A percentile compares a stretch with the other conserved stretches of the same genome.
phyloP scores from a whole-genome alignment of 2,797 vertebrate genomes.

The Melanotaenia pygmaea region DNA sequence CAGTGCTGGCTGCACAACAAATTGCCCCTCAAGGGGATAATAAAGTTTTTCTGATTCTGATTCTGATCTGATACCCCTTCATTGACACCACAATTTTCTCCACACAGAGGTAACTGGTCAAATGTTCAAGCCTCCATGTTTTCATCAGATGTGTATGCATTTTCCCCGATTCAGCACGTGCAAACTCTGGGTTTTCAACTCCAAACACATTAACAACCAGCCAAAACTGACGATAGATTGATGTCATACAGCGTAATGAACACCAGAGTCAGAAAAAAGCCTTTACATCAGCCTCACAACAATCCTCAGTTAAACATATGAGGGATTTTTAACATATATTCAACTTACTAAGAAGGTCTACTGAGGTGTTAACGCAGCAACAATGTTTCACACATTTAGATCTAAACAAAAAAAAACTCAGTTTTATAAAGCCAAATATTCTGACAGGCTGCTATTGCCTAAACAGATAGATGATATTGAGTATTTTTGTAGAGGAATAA shows the following conservation, averaged over 20 bases:
- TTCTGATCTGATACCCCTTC: too few relatives aligned
- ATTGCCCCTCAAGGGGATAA: too few relatives aligned
- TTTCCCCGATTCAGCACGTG: background rate
- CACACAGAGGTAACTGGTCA: background rate
- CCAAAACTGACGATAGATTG: background rate
- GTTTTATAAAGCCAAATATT: background rate
- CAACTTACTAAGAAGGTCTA: background rate
- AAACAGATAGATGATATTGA: too few relatives aligned
- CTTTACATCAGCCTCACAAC: background rate
- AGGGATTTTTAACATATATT: background rate
- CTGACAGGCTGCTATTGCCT: too few relatives aligned
- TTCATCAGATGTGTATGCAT: background rate
- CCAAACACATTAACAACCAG: background rate
- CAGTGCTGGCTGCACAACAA: too few relatives aligned
- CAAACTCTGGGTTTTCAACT: background rate
- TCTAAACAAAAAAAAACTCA: background rate
- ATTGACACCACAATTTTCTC: background rate
- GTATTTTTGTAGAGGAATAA: too few relatives aligned
- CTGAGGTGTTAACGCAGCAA: background rate
- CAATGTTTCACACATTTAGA: slow-evolving; percentile 5
- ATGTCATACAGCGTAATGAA: background rate
- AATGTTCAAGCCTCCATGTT: background rate
- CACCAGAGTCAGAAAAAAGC: background rate
- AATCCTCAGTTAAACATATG: background rate
- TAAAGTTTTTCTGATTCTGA: too few relatives aligned